Evolutionary conservation across 2,797 vertebrate genomes (phyloP).

Genomic region (Lithobates sylvaticus): DNA sequence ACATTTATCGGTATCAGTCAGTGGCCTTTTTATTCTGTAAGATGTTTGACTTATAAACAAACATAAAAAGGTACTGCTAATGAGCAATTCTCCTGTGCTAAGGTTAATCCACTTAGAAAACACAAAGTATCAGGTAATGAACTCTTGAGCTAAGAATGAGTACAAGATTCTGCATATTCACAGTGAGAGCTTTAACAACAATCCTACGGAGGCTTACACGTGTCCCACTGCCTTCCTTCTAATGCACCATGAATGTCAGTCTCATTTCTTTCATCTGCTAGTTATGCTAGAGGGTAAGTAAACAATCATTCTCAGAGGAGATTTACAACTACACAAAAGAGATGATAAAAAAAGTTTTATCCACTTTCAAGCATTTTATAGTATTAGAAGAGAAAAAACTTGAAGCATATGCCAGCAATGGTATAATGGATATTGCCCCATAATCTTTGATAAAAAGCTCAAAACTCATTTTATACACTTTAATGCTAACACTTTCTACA

Average conservation of each 20-base stretch:
- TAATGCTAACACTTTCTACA: background rate
- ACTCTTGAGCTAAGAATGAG: constrained; percentile 13
- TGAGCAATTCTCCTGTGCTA: background rate
- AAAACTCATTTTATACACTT: background rate
- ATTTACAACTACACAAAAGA: constrained; percentile 27
- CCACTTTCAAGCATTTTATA: constrained; percentile 37
- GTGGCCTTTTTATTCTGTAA: background rate
- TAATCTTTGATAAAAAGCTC: background rate
- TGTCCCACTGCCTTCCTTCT: constrained; percentile 23
- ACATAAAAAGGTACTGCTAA: background rate
- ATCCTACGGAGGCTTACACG: background rate
- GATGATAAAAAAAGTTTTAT: constrained; percentile 13
- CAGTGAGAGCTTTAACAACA: background rate
- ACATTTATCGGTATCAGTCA: background rate
- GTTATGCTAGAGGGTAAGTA: constrained; percentile 46
- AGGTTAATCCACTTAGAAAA: constrained; percentile 13
- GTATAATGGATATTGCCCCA: background rate
- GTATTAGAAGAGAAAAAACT: background rate
- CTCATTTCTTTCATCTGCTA: constrained; percentile 38
- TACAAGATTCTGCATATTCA: constrained; percentile 8
- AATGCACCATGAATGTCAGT: constrained; percentile 41
- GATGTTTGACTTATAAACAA: background rate
- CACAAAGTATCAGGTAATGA: constrained; percentile 5
- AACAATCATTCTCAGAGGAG: constrained; percentile 47
- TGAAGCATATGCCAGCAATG: background rate